phyloP scores from a whole-genome alignment of 2,888 invertebrate species.

The Erebia ligea region DNA sequence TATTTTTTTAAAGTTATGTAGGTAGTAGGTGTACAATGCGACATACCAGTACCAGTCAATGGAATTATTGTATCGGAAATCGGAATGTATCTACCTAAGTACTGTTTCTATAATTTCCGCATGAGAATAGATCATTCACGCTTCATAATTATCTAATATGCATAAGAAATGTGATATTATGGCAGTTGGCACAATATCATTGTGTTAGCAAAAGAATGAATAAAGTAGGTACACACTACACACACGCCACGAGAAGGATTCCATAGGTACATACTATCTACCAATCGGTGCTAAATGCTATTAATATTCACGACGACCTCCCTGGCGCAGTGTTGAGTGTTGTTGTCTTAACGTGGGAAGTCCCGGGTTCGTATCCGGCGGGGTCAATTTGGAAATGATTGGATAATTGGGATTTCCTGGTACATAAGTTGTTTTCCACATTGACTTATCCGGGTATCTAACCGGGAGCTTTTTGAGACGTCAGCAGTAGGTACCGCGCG shows the following conservation, averaged over 20 bases:
- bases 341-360: too few relatives aligned
- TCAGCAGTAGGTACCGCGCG: too few relatives aligned
- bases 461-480: too few relatives aligned
- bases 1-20: constrained; percentile 9
- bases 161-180: constrained; percentile 36
- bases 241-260: background rate
- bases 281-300: too few relatives aligned
- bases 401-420: background rate
- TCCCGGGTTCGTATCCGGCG: background rate
- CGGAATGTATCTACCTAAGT: background rate
- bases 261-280: too few relatives aligned
- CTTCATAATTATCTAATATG: constrained; percentile 32
- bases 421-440: background rate
- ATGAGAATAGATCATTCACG: constrained; percentile 31
- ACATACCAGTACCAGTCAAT: constrained; percentile 13
- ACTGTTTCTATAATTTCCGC: constrained; percentile 29
- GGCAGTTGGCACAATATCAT: constrained; percentile 28
- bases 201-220: constrained; percentile 25
- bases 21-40: background rate
- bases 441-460: too few relatives aligned
- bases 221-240: background rate
- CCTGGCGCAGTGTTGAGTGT: too few relatives aligned
- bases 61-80: constrained; percentile 27
- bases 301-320: too few relatives aligned
- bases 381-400: background rate